A percentile compares a stretch with the other conserved stretches of the same genome.
Evolutionary conservation across 2,888 invertebrate genomes (phyloP).

Genomic region (Apamea anceps): DNA sequence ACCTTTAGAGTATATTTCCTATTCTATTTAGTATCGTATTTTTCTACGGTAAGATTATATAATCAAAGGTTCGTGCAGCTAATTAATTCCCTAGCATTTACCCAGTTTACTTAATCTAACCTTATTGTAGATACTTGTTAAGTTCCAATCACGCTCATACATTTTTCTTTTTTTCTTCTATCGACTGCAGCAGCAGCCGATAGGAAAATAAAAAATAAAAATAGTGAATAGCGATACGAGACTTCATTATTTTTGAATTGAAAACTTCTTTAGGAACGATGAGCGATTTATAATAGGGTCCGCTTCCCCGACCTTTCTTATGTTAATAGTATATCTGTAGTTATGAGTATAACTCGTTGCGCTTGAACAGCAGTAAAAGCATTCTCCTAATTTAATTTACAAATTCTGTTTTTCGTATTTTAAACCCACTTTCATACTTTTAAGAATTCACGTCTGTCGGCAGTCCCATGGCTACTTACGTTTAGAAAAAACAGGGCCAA

Average conservation of each 20-base stretch:
- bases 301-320: neutral
- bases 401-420: neutral
- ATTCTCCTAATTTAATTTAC: neutral
- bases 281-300: neutral
- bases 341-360: neutral
- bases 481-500: too few species aligned
- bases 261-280: neutral
- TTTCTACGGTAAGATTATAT: neutral
- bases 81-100: neutral
- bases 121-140: neutral
- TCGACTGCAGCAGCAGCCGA: too few species aligned
- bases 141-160: neutral
- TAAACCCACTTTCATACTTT: neutral
- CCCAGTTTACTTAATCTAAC: too few species aligned
- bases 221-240: too few species aligned
- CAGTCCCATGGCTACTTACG: neutral
- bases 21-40: neutral
- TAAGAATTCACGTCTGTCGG: neutral
- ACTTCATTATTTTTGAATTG: neutral
- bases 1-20: neutral
- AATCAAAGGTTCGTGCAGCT: slow-evolving; percentile 1
- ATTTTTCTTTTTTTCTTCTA: too few species aligned
- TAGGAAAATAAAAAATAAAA: neutral
- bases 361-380: neutral
- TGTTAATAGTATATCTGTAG: neutral